A percentile compares a stretch with the other conserved stretches of the same genome.
phyloP scores from a whole-genome alignment of 2,113 vertebrate species.

The Malurus elegans region DNA sequence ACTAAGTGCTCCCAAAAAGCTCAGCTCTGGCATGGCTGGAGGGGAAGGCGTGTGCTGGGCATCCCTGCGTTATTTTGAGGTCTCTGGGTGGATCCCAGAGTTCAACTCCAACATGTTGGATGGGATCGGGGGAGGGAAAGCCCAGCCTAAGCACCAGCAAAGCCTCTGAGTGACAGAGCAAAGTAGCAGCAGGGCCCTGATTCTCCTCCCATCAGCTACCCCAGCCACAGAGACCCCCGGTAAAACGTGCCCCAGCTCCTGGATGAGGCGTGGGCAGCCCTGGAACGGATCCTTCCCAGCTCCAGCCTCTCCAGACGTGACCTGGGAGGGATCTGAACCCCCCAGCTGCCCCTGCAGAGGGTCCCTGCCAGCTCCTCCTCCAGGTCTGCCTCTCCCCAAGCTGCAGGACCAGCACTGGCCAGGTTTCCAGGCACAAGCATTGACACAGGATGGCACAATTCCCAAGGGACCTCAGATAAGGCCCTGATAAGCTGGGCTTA shows the following conservation, averaged over 20 bases:
- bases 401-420: background rate
- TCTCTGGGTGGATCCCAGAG: background rate
- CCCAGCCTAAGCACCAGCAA: background rate
- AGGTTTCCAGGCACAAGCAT: background rate
- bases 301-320: background rate
- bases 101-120: background rate
- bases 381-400: background rate
- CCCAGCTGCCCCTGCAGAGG: background rate
- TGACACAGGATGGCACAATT: background rate
- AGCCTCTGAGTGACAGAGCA: background rate
- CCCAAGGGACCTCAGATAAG: background rate
- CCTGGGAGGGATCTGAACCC: background rate
- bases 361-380: background rate
- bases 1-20: background rate
- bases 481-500: background rate
- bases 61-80: rapidly evolving
- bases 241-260: background rate
- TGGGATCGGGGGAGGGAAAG: background rate
- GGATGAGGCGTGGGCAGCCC: background rate
- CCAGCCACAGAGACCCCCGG: background rate
- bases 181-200: background rate
- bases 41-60: background rate
- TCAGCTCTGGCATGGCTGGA: background rate
- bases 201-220: background rate
- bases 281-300: background rate